phyloP scores from a whole-genome alignment of 1,140 invertebrate genomes.

The Zaprionus lachaisei region DNA sequence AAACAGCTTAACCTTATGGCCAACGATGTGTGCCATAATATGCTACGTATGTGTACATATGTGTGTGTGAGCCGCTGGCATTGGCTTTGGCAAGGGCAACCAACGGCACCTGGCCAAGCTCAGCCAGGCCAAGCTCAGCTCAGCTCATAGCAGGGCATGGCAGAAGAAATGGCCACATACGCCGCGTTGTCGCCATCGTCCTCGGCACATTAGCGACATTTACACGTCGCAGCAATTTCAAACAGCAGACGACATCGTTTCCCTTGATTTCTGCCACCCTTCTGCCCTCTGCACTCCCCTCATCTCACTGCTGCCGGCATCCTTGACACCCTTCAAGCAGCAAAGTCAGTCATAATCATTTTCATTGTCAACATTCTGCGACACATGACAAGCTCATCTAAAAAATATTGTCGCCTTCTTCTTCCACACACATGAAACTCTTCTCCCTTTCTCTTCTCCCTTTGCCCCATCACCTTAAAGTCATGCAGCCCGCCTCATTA shows the following conservation, averaged over 20 bases:
- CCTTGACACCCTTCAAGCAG: conserved; percentile 28
- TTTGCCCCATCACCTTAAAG: not conserved
- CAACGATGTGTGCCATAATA: conserved; percentile 79
- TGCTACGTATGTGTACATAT: conserved; percentile 13
- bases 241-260: conserved; percentile 74
- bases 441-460: conserved; percentile 1
- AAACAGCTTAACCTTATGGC: conserved; percentile 82
- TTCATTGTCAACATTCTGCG: conserved; percentile 79
- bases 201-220: conserved; percentile 77
- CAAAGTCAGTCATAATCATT: conserved; percentile 77
- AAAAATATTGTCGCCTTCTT: conserved; percentile 1
- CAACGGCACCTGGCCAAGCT: conserved; percentile 69
- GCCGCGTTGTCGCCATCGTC: conserved; percentile 23
- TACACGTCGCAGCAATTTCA: conserved; percentile 81
- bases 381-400: conserved; percentile 64
- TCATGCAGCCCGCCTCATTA: conserved; percentile 66
- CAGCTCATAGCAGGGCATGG: conserved; percentile 26
- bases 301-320: not conserved
- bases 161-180: conserved; percentile 24
- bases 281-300: not conserved
- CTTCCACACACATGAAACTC: not conserved
- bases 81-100: conserved; percentile 74
- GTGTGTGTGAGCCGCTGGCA: conserved; percentile 60
- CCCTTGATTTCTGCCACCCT: conserved; percentile 18
- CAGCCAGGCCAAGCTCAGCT: conserved; percentile 38